phyloP scores from a whole-genome alignment of 2,888 invertebrate species.

The Norana najaformis region DNA sequence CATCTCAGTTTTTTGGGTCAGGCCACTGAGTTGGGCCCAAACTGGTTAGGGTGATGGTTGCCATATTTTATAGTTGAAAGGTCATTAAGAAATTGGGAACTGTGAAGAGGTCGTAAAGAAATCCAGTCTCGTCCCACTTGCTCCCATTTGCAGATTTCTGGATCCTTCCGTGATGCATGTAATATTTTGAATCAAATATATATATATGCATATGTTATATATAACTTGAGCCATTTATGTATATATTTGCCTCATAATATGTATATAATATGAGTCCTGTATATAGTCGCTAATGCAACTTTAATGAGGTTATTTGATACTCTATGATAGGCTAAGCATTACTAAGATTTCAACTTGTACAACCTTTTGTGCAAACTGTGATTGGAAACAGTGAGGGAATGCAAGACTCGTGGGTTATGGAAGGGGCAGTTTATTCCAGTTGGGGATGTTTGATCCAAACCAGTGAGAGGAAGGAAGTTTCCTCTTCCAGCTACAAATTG shows the following conservation, averaged over 20 bases:
- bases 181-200: background rate
- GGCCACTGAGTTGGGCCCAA: background rate
- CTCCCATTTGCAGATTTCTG: background rate
- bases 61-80: too few relatives aligned
- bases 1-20: background rate
- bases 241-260: too few relatives aligned
- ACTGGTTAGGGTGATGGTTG: too few relatives aligned
- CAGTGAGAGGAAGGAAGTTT: background rate
- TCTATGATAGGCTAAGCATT: background rate
- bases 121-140: too few relatives aligned
- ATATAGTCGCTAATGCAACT: too few relatives aligned
- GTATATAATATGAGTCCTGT: background rate
- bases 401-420: background rate
- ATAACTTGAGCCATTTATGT: too few relatives aligned
- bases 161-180: background rate
- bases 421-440: background rate
- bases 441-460: background rate
- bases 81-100: too few relatives aligned
- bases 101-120: background rate
- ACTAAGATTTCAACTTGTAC: background rate
- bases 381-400: background rate
- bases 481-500: background rate
- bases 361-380: background rate
- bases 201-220: background rate
- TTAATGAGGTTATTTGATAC: background rate